A percentile compares a stretch with the other conserved stretches of the same genome.
Conservation (phyloP, 1,140 invertebrate species). For the Chironomus tepperi region DNA sequence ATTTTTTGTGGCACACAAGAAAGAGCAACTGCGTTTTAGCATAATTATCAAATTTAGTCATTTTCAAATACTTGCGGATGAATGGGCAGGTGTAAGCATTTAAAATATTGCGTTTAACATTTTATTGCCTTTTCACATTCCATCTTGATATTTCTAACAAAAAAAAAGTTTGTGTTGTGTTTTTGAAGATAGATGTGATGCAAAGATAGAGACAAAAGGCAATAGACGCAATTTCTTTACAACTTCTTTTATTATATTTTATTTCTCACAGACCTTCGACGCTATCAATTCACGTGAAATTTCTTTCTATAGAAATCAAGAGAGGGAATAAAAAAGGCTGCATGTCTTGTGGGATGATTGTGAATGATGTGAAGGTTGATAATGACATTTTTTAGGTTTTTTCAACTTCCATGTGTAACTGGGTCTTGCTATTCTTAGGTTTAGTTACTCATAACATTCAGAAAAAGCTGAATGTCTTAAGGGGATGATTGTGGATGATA, state of each 20-base stretch:
- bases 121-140: conserved; percentile 8
- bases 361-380: too few species aligned
- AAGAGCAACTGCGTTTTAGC: conserved; percentile 9
- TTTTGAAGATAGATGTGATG: too few species aligned
- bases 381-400: too few species aligned
- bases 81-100: conserved; percentile 4
- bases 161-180: too few species aligned
- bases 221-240: not conserved
- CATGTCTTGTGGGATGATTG: too few species aligned
- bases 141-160: too few species aligned
- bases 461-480: too few species aligned
- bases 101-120: conserved; percentile 14
- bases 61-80: conserved; percentile 9
- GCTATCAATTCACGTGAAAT: conserved; percentile 1
- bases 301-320: not conserved
- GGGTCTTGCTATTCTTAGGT: too few species aligned
- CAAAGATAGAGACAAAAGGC: not conserved
- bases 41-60: conserved; percentile 15
- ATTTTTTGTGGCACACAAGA: not conserved
- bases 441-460: too few species aligned
- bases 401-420: too few species aligned
- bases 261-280: not conserved
- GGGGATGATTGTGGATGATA: too few species aligned
- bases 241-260: not conserved
- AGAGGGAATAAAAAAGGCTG: not conserved